phyloP scores from a whole-genome alignment of 2,888 invertebrate genomes.

The Slavum lentiscoides region DNA sequence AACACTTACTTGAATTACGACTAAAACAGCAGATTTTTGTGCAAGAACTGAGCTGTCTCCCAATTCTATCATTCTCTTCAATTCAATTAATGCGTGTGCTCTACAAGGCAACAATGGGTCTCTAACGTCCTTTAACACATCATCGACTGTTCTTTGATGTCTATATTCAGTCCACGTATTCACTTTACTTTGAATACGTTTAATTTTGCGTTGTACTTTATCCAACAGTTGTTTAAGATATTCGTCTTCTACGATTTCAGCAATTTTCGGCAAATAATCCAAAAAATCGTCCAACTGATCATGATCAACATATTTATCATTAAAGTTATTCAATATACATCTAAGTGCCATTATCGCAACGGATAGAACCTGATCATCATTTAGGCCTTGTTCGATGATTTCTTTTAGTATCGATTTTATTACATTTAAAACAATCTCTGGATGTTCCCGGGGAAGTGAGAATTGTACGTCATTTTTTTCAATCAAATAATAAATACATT shows the following conservation, averaged over 20 bases:
- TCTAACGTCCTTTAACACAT: constrained; percentile 63
- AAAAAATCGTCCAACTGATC: neutral
- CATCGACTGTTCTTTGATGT: constrained; percentile 14
- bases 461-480: constrained; percentile 59
- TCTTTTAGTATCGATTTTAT: constrained; percentile 59
- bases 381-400: neutral
- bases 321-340: neutral
- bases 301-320: neutral
- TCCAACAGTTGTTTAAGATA: constrained; percentile 1
- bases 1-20: constrained; percentile 70
- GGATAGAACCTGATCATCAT: constrained; percentile 2
- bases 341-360: constrained; percentile 12
- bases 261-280: constrained; percentile 10
- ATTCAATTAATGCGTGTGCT: constrained; percentile 76
- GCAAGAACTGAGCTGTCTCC: constrained; percentile 69
- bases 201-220: neutral
- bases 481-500: constrained; percentile 59
- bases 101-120: constrained; percentile 76
- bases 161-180: too few species aligned
- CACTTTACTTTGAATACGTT: neutral
- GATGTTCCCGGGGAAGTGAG: constrained; percentile 58
- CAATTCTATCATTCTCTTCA: constrained; percentile 72
- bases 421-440: constrained; percentile 59
- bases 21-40: constrained; percentile 70
- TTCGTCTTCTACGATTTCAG: neutral